A percentile compares a stretch with the other conserved stretches of the same genome.
Evolutionary conservation across 2,888 invertebrate genomes (phyloP).

Genomic region (Disparrhopalites patrizii): DNA sequence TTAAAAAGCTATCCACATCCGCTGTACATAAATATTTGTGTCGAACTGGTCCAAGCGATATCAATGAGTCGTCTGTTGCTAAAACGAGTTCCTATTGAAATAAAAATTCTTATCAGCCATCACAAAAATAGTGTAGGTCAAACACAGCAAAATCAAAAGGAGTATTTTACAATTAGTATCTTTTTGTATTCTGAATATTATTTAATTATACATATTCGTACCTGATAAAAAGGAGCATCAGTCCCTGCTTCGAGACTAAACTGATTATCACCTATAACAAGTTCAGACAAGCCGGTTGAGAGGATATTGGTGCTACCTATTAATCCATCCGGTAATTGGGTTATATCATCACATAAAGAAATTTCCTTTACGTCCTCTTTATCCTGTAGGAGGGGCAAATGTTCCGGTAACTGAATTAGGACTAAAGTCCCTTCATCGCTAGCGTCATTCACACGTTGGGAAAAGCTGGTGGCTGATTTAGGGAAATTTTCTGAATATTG

Average conservation of each 20-base stretch:
- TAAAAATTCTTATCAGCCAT: no score
- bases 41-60: constrained; percentile 10
- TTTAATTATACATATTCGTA: constrained; percentile 7
- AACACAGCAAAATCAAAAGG: no score
- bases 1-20: constrained; percentile 14
- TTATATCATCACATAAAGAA: constrained; percentile 23
- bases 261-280: constrained; percentile 39
- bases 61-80: constrained; percentile 8
- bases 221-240: constrained; percentile 41
- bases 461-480: constrained; percentile 10
- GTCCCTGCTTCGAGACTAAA: constrained; percentile 42
- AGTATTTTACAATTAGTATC: no score
- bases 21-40: constrained; percentile 21
- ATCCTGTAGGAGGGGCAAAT: constrained; percentile 37
- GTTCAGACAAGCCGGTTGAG: constrained; percentile 35
- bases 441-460: constrained; percentile 23
- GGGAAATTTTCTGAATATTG: background rate
- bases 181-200: background rate
- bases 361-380: constrained; percentile 18
- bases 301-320: constrained; percentile 39
- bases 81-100: constrained; percentile 36
- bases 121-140: no score
- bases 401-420: constrained; percentile 40
- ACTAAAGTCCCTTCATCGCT: constrained; percentile 32
- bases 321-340: constrained; percentile 38